A percentile compares a stretch with the other conserved stretches of the same genome.
These are phyloP conservation scores for Marmota flaviventris DNA, from an alignment of 2,113 vertebrate genomes.

Conservation along the genomic window DNA sequence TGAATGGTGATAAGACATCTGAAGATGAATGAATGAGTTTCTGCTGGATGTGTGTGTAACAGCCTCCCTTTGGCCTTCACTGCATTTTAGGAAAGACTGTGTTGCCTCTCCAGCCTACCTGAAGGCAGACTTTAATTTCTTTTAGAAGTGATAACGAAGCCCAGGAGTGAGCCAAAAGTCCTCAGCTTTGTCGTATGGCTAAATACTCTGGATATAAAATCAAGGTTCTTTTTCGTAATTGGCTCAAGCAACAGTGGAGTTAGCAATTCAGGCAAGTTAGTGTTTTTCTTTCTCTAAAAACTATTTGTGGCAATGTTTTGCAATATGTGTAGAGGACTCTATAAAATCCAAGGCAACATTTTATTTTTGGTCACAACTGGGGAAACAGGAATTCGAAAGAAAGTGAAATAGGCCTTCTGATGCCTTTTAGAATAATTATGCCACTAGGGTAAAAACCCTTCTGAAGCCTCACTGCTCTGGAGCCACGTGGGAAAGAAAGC, in stretches of 20 bases:
- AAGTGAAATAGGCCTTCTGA: constrained; percentile 25
- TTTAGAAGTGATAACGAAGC: background rate
- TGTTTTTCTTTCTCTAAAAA: constrained; percentile 47
- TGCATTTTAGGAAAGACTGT: background rate
- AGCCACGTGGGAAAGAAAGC: background rate
- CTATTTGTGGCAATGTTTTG: background rate
- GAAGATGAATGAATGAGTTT: background rate
- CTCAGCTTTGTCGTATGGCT: background rate
- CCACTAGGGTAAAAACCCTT: background rate
- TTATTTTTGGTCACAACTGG: constrained; percentile 49
- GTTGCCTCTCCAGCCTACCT: background rate
- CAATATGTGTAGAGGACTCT: background rate
- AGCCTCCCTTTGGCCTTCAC: background rate
- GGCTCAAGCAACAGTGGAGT: background rate
- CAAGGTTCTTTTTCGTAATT: background rate
- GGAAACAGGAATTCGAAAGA: constrained; percentile 40
- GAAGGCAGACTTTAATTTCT: constrained; percentile 17
- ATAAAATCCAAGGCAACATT: background rate
- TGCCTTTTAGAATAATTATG: background rate
- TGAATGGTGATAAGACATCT: background rate
- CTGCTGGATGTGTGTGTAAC: background rate
- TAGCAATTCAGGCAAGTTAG: background rate
- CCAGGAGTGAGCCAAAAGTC: background rate
- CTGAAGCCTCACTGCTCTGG: background rate
- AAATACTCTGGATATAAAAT: background rate